Base-by-base conservation (phyloP, 2,113 vertebrate genomes). In the Rhizomys pruinosus region DNA sequence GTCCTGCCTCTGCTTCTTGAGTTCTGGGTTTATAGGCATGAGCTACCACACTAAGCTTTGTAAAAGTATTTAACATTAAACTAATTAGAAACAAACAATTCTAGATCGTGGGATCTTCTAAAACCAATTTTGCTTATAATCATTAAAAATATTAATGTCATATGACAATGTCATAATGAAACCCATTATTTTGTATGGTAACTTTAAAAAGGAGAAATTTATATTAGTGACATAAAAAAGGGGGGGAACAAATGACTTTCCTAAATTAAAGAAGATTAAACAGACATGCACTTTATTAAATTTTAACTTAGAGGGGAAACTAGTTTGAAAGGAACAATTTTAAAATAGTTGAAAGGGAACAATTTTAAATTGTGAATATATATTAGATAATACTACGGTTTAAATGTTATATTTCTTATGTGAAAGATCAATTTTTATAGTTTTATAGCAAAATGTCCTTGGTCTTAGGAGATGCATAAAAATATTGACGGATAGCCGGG, bases 231-330 rank as follows among this genome's bases (percentile, higher is more conserved):
- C 34, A 57, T n/a, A 22, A 78, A 57, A 78, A 32, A 13, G 34
- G 52, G 19, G 76, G 47, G 79, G 42, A 78, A 61, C 15, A 57
- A 69, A 78, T 13, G 11, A 52, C 37, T 88, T 87, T 59, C 79
- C 66, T 87, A 95, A 92, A 92, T 87, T 85, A 91, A 95, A 57
- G 34, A 42, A 63, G 20, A 44, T 19, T 78, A 91, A 71, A 87
- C 84, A 92, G 34, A 63, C 17, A 84, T 52, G 55, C 52, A 93
- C 29, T 32, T 71, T 74, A 59, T 94, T 82, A 89, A 73, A 89
- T 87, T 59, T n/a, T 74, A 82, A 44, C 0, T 74, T 93, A 47
- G 44, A 55, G 37, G 63, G 27, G 25, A 29, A 55, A 86, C n/a
- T 22, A 64, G 22, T 84, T 84, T 84, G 79, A 87, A 85, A 91